Conservation (phyloP, 1,140 invertebrate genomes). For the Calosoma granatense region DNA sequence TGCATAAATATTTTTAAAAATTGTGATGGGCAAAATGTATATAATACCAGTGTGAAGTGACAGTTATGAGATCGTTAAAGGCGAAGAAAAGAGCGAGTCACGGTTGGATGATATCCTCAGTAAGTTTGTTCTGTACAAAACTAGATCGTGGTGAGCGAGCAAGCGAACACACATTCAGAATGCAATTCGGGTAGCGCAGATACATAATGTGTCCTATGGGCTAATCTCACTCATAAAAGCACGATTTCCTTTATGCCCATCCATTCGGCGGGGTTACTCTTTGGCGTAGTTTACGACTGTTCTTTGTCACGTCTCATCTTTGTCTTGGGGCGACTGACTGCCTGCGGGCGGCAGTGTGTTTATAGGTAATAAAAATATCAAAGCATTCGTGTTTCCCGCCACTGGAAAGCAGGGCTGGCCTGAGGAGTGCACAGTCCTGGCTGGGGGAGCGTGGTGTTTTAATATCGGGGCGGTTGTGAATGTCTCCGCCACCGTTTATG, state of each 20-base stretch:
- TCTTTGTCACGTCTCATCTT: not conserved
- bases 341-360: not conserved
- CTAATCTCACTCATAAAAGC: conserved; percentile 7
- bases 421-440: not conserved
- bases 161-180: not conserved
- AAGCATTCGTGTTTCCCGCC: not conserved
- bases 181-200: not conserved
- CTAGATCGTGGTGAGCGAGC: no score
- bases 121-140: no score
- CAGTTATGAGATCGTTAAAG: no score
- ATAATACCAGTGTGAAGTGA: no score
- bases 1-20: no score
- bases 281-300: not conserved
- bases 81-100: no score
- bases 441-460: not conserved
- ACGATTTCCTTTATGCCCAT: conserved; percentile 1
- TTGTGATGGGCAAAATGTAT: no score
- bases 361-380: conserved; percentile 7
- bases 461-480: conserved; percentile 4
- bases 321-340: not conserved
- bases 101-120: no score
- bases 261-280: not conserved
- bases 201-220: not conserved
- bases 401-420: not conserved
- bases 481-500: not conserved